A percentile compares a stretch with the other conserved stretches of the same genome.
Evolutionary conservation across 2,888 invertebrate genomes (phyloP).

Genomic region (Meliscaeva auricollis): DNA sequence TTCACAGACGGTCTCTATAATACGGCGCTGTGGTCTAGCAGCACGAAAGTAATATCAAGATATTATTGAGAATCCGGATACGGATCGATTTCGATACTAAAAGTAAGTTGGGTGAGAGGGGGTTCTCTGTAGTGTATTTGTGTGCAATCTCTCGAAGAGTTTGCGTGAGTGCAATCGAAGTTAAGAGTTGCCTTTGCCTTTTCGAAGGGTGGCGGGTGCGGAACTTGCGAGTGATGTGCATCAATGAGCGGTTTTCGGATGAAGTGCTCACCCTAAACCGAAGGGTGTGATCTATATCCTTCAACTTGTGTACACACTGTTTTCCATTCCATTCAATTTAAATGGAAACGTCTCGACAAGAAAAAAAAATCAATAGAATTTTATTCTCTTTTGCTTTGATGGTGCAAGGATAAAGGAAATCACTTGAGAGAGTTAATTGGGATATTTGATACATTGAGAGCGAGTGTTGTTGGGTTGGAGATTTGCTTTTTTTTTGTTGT

Average conservation of each 20-base stretch:
- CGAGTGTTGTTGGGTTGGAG: slow-evolving; percentile 3
- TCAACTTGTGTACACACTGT: slow-evolving; percentile 28
- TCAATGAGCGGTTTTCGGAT: slow-evolving; percentile 32
- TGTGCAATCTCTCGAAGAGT: slow-evolving; percentile 50
- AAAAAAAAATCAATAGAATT: slow-evolving; percentile 39
- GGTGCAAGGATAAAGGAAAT: slow-evolving; percentile 44
- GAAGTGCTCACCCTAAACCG: slow-evolving; percentile 11
- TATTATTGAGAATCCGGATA: slow-evolving; percentile 48
- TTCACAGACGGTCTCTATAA: slow-evolving; percentile 53
- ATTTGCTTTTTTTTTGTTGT: slow-evolving; percentile 11
- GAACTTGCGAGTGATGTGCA: slow-evolving; percentile 38
- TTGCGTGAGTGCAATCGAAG: slow-evolving; percentile 71
- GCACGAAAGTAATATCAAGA: slow-evolving; percentile 64
- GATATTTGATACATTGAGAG: slow-evolving; percentile 62
- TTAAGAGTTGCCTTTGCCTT: slow-evolving; percentile 47
- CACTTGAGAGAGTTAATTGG: slow-evolving; percentile 67
- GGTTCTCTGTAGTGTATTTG: slow-evolving; percentile 5
- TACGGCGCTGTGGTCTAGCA: slow-evolving; percentile 48
- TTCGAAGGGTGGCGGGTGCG: slow-evolving; percentile 6
- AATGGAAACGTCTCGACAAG: slow-evolving; percentile 39
- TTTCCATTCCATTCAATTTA: slow-evolving; percentile 33
- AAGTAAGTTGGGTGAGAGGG: neutral
- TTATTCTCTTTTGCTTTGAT: slow-evolving; percentile 68
- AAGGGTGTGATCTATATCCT: slow-evolving; percentile 46
- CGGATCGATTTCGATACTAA: slow-evolving; percentile 62